Base-by-base conservation (phyloP, 1,140 invertebrate species). In the Aphidius ervi region DNA sequence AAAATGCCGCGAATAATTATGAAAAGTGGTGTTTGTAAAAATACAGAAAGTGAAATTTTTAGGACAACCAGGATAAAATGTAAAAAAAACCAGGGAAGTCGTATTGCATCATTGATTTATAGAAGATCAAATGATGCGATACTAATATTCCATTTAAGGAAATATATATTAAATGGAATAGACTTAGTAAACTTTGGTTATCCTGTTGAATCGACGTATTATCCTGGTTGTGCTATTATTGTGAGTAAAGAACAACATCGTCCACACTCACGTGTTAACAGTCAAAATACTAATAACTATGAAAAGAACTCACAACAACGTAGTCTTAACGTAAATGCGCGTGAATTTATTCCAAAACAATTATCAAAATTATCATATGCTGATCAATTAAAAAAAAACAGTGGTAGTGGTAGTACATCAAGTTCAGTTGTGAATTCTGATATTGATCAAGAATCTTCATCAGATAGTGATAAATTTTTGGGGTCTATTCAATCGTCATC, bases 101-200 rank as follows among this genome's bases (percentile, higher is more conserved):
- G 16, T 16, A 16, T 16, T 16, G 16, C 16, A 16, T 16, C 16
- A 16, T 16, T 16, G 16, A 16, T 16, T 16, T 16, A 16, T 16
- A 16, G 1, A 16, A 16, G 16, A 16, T 16, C 16, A 16, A 66
- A 65, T 9, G 82, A 85, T 50, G 59, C 46, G 0, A 64, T 71
- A 3, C 48, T 86, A 9, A 71, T 74, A 7, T 58, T 80, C 6
- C 69, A 81, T 9, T 66, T 91, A 23, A 74, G 75, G 0, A 76
- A 76, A 9, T 90, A 92, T 71, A 66, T 87, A 0, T 75, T 94
- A 31, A 82, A 82, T 4, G 77, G 81, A 3, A 82, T 87, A 42
- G 82, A 91, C 56, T 77, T 93, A 59, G 77, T 83, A 10, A 78
- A 84, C 5, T 82, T 90, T 61, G 91, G 91, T 0, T 95, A 86